phyloP scores from a whole-genome alignment of 2,797 vertebrate species.

The Bryconaethiops microstoma region DNA sequence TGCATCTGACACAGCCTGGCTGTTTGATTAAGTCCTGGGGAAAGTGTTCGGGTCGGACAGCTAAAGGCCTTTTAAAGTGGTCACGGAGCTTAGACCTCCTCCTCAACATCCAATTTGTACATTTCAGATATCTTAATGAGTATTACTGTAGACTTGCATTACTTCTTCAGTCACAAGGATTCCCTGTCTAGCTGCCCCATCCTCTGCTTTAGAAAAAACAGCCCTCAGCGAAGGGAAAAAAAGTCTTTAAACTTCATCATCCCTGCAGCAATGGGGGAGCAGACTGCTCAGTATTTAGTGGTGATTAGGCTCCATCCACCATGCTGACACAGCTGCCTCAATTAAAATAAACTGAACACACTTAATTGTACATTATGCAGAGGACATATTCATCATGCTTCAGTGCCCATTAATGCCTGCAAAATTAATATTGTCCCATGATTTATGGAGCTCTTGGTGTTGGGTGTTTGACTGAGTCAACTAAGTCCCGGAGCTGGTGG shows the following conservation, averaged over 20 bases:
- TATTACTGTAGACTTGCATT: slow-evolving; percentile 1
- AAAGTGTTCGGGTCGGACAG: slow-evolving; percentile 38
- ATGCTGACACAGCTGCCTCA: slow-evolving; percentile 46
- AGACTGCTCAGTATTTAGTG: slow-evolving; percentile 24
- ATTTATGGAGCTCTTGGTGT: slow-evolving; percentile 33
- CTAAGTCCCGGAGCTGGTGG: neutral
- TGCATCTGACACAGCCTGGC: slow-evolving; percentile 28
- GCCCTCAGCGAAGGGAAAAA: neutral
- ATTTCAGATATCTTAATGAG: slow-evolving; percentile 27
- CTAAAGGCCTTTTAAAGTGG: slow-evolving; percentile 27
- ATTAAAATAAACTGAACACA: slow-evolving; percentile 42
- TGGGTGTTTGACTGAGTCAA: slow-evolving; percentile 13
- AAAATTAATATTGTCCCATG: slow-evolving; percentile 19
- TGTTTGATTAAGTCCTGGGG: slow-evolving; percentile 42
- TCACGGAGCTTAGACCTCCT: slow-evolving; percentile 11
- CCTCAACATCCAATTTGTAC: slow-evolving; percentile 45
- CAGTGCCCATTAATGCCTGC: slow-evolving; percentile 35
- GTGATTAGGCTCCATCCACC: slow-evolving; percentile 33
- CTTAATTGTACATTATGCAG: slow-evolving; percentile 49
- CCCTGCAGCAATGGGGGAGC: slow-evolving; percentile 7
- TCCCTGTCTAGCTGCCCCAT: neutral
- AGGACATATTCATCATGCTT: slow-evolving; percentile 46
- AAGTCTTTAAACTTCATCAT: slow-evolving; percentile 23
- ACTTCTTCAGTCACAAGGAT: slow-evolving; percentile 6
- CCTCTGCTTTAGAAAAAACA: slow-evolving; percentile 5